These are phyloP conservation scores for Noctuana brunneofusca DNA, from an alignment of 2,888 invertebrate genomes.

Conservation along the genomic window DNA sequence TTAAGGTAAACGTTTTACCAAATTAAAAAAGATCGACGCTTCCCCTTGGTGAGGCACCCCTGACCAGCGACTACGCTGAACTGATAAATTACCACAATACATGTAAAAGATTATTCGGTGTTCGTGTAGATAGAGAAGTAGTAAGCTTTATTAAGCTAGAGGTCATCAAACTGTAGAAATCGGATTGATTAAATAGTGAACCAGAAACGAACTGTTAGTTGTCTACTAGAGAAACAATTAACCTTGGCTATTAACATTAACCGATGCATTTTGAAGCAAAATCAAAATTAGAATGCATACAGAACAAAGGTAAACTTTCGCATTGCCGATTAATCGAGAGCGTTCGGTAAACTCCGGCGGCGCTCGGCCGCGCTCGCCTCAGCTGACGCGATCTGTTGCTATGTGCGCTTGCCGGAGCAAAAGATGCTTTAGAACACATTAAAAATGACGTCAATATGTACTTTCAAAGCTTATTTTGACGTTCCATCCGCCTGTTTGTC, in stretches of 20 bases:
- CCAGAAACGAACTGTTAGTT: slow-evolving; percentile 16
- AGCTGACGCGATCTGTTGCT: slow-evolving; percentile 80
- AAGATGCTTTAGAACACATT: slow-evolving; percentile 49
- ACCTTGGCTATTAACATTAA: slow-evolving; percentile 24
- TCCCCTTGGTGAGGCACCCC: too few relatives aligned
- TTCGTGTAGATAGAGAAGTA: background rate
- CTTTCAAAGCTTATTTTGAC: slow-evolving; percentile 5
- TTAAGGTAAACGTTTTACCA: too few relatives aligned
- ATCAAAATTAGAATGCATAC: slow-evolving; percentile 33
- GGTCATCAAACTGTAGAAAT: background rate
- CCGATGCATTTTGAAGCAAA: slow-evolving; percentile 33
- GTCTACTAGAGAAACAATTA: slow-evolving; percentile 20
- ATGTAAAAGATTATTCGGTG: background rate
- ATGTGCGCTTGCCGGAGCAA: slow-evolving; percentile 62
- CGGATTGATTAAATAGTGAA: slow-evolving; percentile 18
- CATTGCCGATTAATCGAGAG: slow-evolving; percentile 54
- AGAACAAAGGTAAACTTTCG: slow-evolving; percentile 33
- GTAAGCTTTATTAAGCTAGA: background rate
- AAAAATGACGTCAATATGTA: slow-evolving; percentile 12
- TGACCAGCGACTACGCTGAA: too few relatives aligned
- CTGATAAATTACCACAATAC: too few relatives aligned
- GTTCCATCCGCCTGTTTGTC: slow-evolving; percentile 4
- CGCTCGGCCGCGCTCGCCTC: slow-evolving; percentile 51
- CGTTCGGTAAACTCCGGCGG: slow-evolving; percentile 48
- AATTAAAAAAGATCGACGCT: too few relatives aligned